These are phyloP conservation scores for Hylia prasina DNA, from an alignment of 2,113 vertebrate species.

Conservation along the genomic window DNA sequence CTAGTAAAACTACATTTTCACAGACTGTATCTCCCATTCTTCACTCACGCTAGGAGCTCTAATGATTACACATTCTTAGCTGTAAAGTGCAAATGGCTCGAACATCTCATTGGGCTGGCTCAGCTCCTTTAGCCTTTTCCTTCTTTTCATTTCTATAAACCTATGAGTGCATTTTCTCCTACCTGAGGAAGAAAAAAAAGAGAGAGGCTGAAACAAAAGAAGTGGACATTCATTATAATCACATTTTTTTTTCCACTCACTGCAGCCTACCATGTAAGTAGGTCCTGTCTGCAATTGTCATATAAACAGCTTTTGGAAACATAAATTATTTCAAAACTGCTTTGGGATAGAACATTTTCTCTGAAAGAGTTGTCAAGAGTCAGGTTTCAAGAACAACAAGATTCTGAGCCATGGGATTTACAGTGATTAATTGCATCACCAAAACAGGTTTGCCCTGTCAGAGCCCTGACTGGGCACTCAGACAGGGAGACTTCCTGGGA, in stretches of 20 bases:
- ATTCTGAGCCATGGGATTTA: not conserved
- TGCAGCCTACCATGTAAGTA: not conserved
- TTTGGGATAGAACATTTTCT: not conserved
- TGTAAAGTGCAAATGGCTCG: not conserved
- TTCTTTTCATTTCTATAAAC: not conserved
- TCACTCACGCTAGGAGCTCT: not conserved
- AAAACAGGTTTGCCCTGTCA: not conserved
- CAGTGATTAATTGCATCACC: not conserved
- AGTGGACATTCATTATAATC: not conserved
- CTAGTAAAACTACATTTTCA: not conserved
- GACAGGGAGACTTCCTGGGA: not conserved
- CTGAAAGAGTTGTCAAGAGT: not conserved
- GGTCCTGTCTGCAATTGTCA: not conserved
- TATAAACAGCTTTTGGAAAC: not conserved
- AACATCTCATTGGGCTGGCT: not conserved
- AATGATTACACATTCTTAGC: not conserved
- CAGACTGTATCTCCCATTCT: not conserved
- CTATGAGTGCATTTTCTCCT: not conserved
- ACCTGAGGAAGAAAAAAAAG: no score
- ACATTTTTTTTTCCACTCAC: not conserved
- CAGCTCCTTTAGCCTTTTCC: not conserved
- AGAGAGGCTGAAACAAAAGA: not conserved
- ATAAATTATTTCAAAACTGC: not conserved
- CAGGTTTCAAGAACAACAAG: not conserved
- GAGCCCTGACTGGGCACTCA: not conserved